Evolutionary conservation across 2,797 vertebrate genomes (phyloP).

Genomic region (Chromis chromis): DNA sequence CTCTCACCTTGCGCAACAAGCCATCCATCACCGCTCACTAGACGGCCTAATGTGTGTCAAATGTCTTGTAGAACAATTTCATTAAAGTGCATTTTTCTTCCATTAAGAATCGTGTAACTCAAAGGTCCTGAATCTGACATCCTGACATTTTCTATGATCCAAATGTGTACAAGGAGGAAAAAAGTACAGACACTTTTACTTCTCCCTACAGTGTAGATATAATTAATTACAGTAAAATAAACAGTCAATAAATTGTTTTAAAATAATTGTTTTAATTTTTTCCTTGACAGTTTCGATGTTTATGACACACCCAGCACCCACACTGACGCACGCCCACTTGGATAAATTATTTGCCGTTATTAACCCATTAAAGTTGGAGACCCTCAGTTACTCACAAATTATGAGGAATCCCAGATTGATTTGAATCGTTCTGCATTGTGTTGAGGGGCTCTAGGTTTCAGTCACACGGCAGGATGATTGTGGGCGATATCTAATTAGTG

Average conservation of each 20-base stretch:
- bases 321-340: conserved; percentile 32
- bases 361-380: conserved; percentile 54
- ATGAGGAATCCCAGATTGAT: conserved; percentile 45
- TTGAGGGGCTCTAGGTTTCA: conserved; percentile 77
- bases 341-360: conserved; percentile 61
- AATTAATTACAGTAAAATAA: no score
- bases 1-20: conserved; percentile 57
- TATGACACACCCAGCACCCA: background rate
- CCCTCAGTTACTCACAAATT: conserved; percentile 10
- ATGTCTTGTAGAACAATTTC: conserved; percentile 39
- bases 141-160: background rate
- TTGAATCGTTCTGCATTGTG: conserved; percentile 69
- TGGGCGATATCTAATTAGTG: conserved; percentile 81
- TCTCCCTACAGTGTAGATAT: no score
- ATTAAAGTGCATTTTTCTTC: conserved; percentile 39
- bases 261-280: conserved; percentile 40
- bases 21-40: conserved; percentile 32
- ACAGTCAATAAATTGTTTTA: background rate
- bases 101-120: background rate
- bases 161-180: background rate
- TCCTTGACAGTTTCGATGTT: conserved; percentile 55
- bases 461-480: conserved; percentile 67
- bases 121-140: background rate
- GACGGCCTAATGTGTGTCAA: conserved; percentile 52
- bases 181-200: no score